Evolutionary conservation across 2,113 vertebrate species (phyloP).

Genomic region (Nesospiza acunhae): DNA sequence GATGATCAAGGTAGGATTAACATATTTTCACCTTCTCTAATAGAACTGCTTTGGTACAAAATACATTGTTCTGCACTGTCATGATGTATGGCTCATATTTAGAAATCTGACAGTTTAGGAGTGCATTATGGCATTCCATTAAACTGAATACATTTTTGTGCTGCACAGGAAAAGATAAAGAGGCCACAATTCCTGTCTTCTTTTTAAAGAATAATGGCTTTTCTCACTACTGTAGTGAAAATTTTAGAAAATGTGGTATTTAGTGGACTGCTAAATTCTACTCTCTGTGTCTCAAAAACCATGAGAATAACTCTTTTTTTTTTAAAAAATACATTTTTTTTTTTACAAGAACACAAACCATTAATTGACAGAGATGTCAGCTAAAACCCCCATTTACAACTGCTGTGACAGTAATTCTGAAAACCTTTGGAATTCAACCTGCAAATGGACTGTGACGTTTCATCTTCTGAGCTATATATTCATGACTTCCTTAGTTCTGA

Average conservation of each 20-base stretch:
- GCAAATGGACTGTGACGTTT: conserved; percentile 38
- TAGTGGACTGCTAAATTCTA: not conserved
- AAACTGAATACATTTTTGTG: conserved; percentile 45
- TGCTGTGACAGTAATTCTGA: conserved; percentile 13
- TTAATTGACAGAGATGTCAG: conserved; percentile 7
- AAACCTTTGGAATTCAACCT: conserved; percentile 48
- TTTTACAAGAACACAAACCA: conserved; percentile 10
- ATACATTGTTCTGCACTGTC: conserved; percentile 39
- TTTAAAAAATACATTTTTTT: not conserved
- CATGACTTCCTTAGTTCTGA: not conserved
- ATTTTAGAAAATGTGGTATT: conserved; percentile 5
- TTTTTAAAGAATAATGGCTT: conserved; percentile 15
- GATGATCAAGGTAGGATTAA: conserved; percentile 51
- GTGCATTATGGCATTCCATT: conserved; percentile 39
- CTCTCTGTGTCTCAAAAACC: conserved; percentile 20
- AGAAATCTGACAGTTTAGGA: conserved; percentile 42
- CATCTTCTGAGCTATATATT: conserved; percentile 21
- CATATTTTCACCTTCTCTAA: conserved; percentile 54
- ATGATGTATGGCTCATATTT: conserved; percentile 49
- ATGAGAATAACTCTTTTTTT: conserved; percentile 12
- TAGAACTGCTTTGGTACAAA: conserved; percentile 42
- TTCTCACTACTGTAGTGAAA: not conserved
- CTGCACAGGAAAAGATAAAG: conserved; percentile 23
- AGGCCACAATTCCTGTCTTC: conserved; percentile 1
- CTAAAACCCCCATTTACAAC: conserved; percentile 8